phyloP scores from a whole-genome alignment of 2,113 vertebrate species.

The Ifrita kowaldi region DNA sequence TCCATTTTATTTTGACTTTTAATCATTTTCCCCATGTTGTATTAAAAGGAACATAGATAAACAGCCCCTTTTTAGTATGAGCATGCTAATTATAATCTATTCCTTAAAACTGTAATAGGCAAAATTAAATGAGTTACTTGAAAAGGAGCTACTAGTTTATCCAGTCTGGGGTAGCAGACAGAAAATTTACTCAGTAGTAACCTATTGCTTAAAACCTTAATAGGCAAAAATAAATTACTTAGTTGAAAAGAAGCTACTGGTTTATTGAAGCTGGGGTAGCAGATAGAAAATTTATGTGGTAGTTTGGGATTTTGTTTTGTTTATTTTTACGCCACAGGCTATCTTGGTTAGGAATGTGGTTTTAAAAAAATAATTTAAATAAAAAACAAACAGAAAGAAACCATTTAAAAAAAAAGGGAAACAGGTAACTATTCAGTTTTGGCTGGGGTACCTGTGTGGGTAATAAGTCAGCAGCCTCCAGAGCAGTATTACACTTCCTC shows the following conservation, averaged over 20 bases:
- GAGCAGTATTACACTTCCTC: no score
- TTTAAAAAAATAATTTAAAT: not conserved
- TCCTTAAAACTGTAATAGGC: not conserved
- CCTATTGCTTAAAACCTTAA: not conserved
- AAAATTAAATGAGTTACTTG: not conserved
- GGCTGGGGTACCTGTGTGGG: no score
- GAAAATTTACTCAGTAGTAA: not conserved
- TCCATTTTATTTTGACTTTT: constrained; percentile 64
- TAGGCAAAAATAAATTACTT: not conserved
- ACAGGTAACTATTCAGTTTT: not conserved
- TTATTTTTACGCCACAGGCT: not conserved
- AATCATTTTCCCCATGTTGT: constrained; percentile 39
- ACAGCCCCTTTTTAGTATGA: constrained; percentile 39
- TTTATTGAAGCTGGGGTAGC: not conserved
- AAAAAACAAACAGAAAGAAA: not conserved
- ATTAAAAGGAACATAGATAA: constrained; percentile 46
- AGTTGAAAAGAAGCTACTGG: not conserved
- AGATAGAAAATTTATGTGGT: not conserved
- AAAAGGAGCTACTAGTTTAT: not conserved
- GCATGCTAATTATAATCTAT: not conserved
- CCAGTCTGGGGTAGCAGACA: not conserved
- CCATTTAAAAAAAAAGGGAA: not conserved
- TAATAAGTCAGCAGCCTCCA: not conserved
- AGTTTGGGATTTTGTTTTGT: not conserved
- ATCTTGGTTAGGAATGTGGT: not conserved